Conservation (phyloP, 2,888 invertebrate genomes). For the Portevinia maculata region DNA sequence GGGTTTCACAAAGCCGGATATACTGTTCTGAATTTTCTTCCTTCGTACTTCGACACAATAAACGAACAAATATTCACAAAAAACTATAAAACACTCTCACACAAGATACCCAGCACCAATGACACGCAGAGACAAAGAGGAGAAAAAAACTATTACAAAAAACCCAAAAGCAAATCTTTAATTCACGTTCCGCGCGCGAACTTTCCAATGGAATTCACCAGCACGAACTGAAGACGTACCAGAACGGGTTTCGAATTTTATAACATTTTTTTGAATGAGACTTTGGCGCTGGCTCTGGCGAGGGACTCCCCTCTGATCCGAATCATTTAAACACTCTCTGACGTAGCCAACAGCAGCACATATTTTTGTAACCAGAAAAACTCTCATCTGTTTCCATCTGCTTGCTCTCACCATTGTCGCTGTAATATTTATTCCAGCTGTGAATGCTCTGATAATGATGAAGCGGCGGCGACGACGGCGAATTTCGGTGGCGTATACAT, state of each 20-base stretch:
- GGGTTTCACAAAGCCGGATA: background rate
- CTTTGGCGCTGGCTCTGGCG: constrained; percentile 31
- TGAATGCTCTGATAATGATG: constrained; percentile 48
- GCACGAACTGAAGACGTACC: constrained; percentile 69
- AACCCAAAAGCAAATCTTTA: constrained; percentile 8
- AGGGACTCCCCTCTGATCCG: constrained; percentile 41
- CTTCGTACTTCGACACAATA: constrained; percentile 7
- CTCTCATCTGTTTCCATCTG: constrained; percentile 62
- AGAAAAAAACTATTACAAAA: constrained; percentile 12
- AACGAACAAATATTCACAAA: constrained; percentile 12
- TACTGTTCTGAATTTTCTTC: background rate
- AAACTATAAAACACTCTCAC: constrained; percentile 34
- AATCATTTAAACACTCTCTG: constrained; percentile 39
- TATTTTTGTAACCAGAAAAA: constrained; percentile 4
- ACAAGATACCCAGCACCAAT: constrained; percentile 13
- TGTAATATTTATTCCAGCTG: constrained; percentile 57
- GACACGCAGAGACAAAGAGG: constrained; percentile 10
- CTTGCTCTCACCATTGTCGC: constrained; percentile 42
- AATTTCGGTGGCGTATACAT: constrained; percentile 69
- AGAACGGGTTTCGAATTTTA: constrained; percentile 66
- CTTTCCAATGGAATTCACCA: constrained; percentile 72
- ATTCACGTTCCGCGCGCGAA: constrained; percentile 61
- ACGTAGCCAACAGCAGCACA: constrained; percentile 24
- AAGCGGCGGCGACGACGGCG: constrained; percentile 25
- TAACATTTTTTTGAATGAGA: constrained; percentile 7